These are phyloP conservation scores for Salpingus planirostris DNA, from an alignment of 2,888 invertebrate species.

Conservation along the genomic window DNA sequence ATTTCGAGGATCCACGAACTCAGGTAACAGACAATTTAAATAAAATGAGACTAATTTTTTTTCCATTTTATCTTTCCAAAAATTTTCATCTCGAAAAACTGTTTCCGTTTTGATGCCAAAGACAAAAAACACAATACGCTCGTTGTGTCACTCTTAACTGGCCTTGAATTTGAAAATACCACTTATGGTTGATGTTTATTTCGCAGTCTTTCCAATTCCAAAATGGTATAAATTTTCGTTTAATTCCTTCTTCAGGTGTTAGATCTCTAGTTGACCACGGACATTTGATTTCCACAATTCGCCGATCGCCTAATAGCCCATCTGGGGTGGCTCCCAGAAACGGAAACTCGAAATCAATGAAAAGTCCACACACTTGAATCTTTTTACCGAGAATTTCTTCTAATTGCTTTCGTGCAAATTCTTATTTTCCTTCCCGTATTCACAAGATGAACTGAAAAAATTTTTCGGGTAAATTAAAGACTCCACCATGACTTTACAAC, in stretches of 20 bases:
- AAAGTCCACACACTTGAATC: conserved; percentile 6
- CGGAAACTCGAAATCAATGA: conserved; percentile 2
- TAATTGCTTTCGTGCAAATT: conserved; percentile 3
- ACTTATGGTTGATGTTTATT: conserved; percentile 6
- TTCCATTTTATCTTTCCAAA: background rate
- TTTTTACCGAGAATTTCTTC: background rate
- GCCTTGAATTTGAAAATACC: conserved; percentile 12
- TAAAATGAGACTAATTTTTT: background rate
- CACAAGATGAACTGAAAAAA: background rate
- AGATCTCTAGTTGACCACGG: background rate
- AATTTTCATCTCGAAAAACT: background rate
- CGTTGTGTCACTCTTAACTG: conserved; percentile 2
- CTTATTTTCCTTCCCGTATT: conserved; percentile 9
- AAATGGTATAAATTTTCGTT: conserved; percentile 1
- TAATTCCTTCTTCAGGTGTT: conserved; percentile 1
- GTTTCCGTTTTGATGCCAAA: background rate
- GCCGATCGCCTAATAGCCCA: conserved; percentile 6
- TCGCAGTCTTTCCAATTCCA: background rate
- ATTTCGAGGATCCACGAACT: background rate
- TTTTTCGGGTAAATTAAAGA: conserved; percentile 7
- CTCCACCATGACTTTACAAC: conserved; percentile 7
- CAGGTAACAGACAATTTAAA: background rate
- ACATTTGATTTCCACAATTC: conserved; percentile 9
- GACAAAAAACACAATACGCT: background rate
- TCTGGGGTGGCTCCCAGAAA: conserved; percentile 10